phyloP scores from a whole-genome alignment of 2,113 vertebrate species.

The Grallaria varia region DNA sequence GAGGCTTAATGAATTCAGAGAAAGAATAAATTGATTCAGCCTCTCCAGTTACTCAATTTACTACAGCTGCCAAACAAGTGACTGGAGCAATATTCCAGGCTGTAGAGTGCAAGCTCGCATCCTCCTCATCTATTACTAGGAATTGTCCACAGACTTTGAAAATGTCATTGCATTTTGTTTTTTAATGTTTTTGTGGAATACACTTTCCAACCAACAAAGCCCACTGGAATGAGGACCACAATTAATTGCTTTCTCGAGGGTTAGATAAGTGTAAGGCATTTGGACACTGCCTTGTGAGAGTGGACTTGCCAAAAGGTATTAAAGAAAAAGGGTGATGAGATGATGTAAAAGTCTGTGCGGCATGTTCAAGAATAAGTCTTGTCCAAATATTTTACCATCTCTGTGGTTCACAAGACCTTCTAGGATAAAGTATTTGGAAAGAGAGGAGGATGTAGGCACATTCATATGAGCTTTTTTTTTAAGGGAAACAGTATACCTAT shows the following conservation, averaged over 20 bases:
- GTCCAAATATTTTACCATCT: background rate
- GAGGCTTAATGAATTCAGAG: constrained; percentile 17
- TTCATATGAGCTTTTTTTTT: background rate
- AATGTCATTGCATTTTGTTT: background rate
- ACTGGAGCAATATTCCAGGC: background rate
- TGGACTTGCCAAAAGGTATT: background rate
- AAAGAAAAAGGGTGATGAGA: background rate
- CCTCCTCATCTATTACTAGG: background rate
- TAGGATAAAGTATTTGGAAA: background rate
- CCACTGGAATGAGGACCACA: background rate
- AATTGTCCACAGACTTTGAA: background rate
- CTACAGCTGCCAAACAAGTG: constrained; percentile 1
- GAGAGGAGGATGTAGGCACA: background rate
- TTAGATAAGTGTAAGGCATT: background rate
- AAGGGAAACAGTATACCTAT: background rate
- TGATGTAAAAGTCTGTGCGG: background rate
- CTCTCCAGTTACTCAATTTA: constrained; percentile 13
- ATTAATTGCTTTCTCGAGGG: background rate
- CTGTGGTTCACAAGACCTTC: background rate
- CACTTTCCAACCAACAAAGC: background rate
- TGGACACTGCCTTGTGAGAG: background rate
- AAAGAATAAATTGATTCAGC: constrained; percentile 24
- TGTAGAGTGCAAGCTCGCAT: background rate
- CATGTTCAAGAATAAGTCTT: background rate
- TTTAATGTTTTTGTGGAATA: background rate